Percentiles rank a stretch among this genome's conserved stretches.
Conservation (phyloP, 2,113 vertebrate species). For the Ranitomeya imitator region DNA sequence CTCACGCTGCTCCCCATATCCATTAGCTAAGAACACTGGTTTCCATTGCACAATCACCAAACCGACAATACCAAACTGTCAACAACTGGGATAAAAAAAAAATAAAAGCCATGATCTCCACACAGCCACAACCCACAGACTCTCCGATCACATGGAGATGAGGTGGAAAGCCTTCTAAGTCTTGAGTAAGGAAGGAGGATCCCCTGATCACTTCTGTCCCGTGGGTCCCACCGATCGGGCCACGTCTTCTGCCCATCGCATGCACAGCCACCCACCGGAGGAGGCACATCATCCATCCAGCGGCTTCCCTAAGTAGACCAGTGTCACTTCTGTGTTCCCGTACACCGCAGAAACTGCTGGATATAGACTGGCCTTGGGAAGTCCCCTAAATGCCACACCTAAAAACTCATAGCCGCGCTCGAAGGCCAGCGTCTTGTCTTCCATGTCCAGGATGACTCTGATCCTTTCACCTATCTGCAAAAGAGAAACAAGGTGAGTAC, state of each 20-base stretch:
- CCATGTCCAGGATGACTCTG: conserved; percentile 98
- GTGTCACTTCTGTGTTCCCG: conserved; percentile 98
- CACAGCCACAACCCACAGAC: conserved; percentile 35
- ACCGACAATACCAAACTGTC: conserved; percentile 33
- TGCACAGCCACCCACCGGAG: conserved; percentile 67
- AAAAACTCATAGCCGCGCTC: conserved; percentile 98
- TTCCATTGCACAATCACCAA: conserved; percentile 51
- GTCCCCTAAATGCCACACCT: conserved; percentile 94
- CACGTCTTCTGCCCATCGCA: conserved; percentile 70
- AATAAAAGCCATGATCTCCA: conserved; percentile 30
- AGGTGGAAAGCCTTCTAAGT: conserved; percentile 40
- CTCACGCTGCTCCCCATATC: not conserved
- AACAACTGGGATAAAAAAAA: conserved; percentile 19
- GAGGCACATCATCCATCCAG: conserved; percentile 84
- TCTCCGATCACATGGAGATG: not conserved
- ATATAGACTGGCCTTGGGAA: conserved; percentile 94
- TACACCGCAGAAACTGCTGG: conserved; percentile 98
- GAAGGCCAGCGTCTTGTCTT: conserved; percentile 97
- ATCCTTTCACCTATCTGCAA: conserved; percentile 97
- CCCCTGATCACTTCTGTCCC: conserved; percentile 62
- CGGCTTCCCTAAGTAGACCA: conserved; percentile 98
- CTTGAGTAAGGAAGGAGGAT: conserved; percentile 64
- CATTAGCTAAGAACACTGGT: not conserved
- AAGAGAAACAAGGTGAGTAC: not conserved
- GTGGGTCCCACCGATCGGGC: conserved; percentile 66